phyloP scores from a whole-genome alignment of 2,888 invertebrate genomes.

The Brachynemurus nebulosus region DNA sequence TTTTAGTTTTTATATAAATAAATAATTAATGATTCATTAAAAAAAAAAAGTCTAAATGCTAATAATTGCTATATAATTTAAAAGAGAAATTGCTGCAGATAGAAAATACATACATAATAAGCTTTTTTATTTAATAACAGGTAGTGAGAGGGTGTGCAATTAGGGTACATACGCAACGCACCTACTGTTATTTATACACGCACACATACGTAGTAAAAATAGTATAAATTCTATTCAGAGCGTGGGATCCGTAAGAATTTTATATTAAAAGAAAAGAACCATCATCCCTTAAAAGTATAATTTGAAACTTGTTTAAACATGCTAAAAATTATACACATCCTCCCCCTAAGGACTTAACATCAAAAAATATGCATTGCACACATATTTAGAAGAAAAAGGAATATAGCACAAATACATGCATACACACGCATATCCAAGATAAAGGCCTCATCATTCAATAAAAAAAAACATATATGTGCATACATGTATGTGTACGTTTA shows the following conservation, averaged over 20 bases:
- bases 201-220: no score
- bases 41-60: no score
- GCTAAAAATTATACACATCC: slow-evolving; percentile 1
- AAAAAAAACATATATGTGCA: slow-evolving; percentile 11
- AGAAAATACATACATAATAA: no score
- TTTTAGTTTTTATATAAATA: no score
- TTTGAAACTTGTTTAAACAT: slow-evolving; percentile 1
- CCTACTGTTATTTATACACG: no score
- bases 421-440: neutral
- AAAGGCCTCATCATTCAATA: slow-evolving; percentile 8
- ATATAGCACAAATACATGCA: neutral
- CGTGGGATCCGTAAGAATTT: slow-evolving; percentile 1
- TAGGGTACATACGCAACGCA: no score
- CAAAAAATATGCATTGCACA: neutral
- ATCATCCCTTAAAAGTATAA: slow-evolving; percentile 1
- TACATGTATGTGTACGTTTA: slow-evolving; percentile 22
- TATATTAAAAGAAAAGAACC: neutral
- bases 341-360: neutral
- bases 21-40: no score
- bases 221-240: no score
- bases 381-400: neutral
- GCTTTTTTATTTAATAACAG: no score
- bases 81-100: no score
- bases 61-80: no score
- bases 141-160: no score